Base-by-base conservation (phyloP, 2,797 vertebrate species). In the Premnoplex brunnescens region DNA sequence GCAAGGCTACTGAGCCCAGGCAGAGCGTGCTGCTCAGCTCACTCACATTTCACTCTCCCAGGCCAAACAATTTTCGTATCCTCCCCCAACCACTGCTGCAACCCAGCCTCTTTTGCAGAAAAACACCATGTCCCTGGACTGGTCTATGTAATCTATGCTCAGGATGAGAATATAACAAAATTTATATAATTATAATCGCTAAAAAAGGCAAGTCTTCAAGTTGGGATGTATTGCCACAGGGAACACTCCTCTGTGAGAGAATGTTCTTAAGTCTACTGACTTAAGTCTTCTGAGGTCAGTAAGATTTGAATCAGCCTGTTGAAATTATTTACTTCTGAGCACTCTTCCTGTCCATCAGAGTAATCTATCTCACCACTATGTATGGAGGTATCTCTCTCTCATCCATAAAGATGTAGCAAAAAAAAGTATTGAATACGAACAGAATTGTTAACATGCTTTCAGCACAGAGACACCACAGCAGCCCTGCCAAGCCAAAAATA, bases 341-440 rank as follows among this genome's bases (percentile, higher is more conserved):
- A 62, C 32, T 54, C 14, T 6, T 49, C 23, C 75, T 20, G 55
- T 34, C 44, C 41, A 41, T 44, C 36, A 60, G 24, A 62, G 30
- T 24, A 5, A 0, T 36, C 7, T 17, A 36, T 52, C n/a, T 71
- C n/a, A 49, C 46, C 26, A 32, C 49, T 10, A 2, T 0, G 2
- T 28, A n/a, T 12, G 26, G 58, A 22, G n/a, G 22, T 17, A 43
- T 18, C 36, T 46, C 62, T 27, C 22, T 32, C 58, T 44, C 60
- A 83, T 28, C 44, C 51, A 44, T 23, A 84, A 68, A 44, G 28
- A 75, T 20, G 16, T 3, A 51, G 48, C 20, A 62, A 63, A 77
- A 55, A 55, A 9, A 46, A 41, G 5, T 9, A 52, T 0, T 48
- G 26, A 55, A 69, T 26, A 36, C 7, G 20, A 91, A 36, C 1